A percentile compares a stretch with the other conserved stretches of the same genome.
Conservation (phyloP, 23 tunicate species). For the Halocynthia roretzi region DNA sequence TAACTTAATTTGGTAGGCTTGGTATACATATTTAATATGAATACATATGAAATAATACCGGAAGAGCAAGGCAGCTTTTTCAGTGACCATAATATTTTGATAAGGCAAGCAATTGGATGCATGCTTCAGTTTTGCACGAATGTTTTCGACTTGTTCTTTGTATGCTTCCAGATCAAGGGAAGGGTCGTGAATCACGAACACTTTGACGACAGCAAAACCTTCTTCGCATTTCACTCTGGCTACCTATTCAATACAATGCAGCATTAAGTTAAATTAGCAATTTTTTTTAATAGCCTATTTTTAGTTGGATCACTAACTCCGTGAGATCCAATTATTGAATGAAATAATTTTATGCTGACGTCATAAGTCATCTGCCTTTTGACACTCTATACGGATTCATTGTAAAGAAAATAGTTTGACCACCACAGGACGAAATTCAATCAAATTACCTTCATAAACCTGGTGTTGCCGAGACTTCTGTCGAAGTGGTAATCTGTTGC, state of each 20-base stretch:
- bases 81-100: constrained; percentile 53
- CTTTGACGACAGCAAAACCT: constrained; percentile 81
- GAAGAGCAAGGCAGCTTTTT: constrained; percentile 56
- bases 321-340: too few relatives aligned
- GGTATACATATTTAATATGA: neutral
- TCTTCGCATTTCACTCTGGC: constrained; percentile 70
- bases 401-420: too few relatives aligned
- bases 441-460: constrained; percentile 78
- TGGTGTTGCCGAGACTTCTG: constrained; percentile 82
- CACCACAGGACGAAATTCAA: neutral
- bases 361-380: too few relatives aligned
- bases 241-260: constrained; percentile 16
- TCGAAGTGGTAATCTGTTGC: constrained; percentile 46
- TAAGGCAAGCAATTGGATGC: constrained; percentile 82
- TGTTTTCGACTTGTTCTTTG: constrained; percentile 45
- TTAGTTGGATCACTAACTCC: neutral
- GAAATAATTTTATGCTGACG: too few relatives aligned
- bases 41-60: neutral
- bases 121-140: constrained; percentile 29
- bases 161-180: constrained; percentile 51
- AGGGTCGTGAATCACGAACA: constrained; percentile 73
- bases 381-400: too few relatives aligned
- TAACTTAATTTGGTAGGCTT: neutral
- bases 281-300: neutral
- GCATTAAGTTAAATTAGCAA: neutral